phyloP scores from a whole-genome alignment of 2,797 vertebrate species.

The Myotis vivesi region DNA sequence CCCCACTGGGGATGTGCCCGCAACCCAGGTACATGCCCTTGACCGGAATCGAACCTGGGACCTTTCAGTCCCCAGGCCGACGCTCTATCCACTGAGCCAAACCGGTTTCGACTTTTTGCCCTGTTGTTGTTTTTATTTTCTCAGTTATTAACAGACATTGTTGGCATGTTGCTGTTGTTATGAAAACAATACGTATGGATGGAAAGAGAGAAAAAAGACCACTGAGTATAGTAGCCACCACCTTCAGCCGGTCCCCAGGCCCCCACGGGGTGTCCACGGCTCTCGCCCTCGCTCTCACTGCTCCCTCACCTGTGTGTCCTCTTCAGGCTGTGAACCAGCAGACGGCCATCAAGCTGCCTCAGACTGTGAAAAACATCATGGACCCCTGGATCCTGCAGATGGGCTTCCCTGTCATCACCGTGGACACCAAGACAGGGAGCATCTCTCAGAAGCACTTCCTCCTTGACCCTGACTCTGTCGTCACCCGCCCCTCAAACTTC shows the following conservation, averaged over 20 bases:
- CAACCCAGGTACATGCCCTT: too few species aligned
- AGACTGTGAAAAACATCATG: conserved; percentile 88
- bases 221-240: not conserved
- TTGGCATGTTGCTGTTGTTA: not conserved
- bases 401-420: conserved; percentile 93
- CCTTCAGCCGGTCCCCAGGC: not conserved
- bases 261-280: not conserved
- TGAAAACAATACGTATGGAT: not conserved
- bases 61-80: too few species aligned
- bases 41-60: too few species aligned
- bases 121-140: not conserved
- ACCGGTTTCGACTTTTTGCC: too few species aligned
- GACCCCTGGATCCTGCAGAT: conserved; percentile 96
- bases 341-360: conserved; percentile 70
- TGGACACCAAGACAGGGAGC: conserved; percentile 86
- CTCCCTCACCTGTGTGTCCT: not conserved
- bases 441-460: conserved; percentile 93
- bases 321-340: conserved; percentile 83
- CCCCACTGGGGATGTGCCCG: too few species aligned
- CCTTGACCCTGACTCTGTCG: conserved; percentile 85
- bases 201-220: not conserved
- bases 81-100: too few species aligned
- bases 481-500: conserved; percentile 88
- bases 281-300: not conserved
- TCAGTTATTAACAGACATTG: not conserved